A percentile compares a stretch with the other conserved stretches of the same genome.
Evolutionary conservation across 2,888 invertebrate species (phyloP).

Genomic region (Heliconius hortense): DNA sequence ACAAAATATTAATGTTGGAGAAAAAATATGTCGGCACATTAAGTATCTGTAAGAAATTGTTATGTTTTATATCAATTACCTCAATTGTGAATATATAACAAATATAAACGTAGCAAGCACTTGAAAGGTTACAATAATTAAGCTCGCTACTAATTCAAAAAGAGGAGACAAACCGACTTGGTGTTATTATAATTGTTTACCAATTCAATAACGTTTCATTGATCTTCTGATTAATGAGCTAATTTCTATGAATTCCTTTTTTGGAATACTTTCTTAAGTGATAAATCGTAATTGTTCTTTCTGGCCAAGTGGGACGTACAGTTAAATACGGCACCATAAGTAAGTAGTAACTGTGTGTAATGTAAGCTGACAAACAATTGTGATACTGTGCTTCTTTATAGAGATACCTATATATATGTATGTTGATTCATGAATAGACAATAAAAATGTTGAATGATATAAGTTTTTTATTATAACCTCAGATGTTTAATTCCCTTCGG

Average conservation of each 20-base stretch:
- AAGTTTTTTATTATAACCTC: neutral
- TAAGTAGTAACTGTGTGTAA: neutral
- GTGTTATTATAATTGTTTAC: too few species aligned
- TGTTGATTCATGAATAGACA: neutral
- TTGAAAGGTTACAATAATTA: too few species aligned
- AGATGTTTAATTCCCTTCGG: too few species aligned
- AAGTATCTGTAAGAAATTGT: neutral
- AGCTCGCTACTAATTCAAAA: too few species aligned
- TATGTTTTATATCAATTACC: neutral
- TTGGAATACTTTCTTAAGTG: too few species aligned
- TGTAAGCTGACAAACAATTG: neutral
- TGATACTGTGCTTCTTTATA: neutral
- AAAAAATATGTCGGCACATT: too few species aligned
- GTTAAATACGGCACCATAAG: too few species aligned
- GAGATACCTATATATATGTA: neutral
- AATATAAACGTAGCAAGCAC: neutral
- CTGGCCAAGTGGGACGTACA: neutral
- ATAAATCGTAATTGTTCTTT: neutral
- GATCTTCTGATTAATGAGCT: too few species aligned
- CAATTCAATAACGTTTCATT: too few species aligned
- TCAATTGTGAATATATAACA: neutral
- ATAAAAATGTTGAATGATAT: conserved; percentile 3
- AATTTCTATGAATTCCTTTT: too few species aligned
- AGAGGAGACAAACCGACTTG: too few species aligned
- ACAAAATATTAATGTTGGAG: too few species aligned